Conservation (phyloP, 2,113 vertebrate species). For the Hypanus sabinus region DNA sequence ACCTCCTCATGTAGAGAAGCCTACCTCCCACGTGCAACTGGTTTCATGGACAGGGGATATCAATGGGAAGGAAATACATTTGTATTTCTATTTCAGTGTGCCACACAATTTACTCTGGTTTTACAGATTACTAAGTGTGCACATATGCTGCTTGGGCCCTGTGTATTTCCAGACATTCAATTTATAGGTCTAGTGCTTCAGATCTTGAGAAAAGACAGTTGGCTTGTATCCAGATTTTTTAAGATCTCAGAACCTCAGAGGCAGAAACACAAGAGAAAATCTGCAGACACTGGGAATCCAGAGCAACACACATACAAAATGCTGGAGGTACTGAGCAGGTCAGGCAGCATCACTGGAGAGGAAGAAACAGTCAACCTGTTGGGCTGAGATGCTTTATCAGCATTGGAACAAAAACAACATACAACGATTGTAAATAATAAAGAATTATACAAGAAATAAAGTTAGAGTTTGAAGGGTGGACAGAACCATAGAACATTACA, state of each 20-base stretch:
- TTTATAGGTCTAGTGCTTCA: not conserved
- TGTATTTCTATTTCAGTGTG: not conserved
- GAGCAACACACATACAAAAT: no score
- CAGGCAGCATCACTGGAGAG: no score
- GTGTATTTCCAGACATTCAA: not conserved
- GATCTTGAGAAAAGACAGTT: not conserved
- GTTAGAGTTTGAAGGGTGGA: no score
- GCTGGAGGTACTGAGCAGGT: no score
- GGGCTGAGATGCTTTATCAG: no score
- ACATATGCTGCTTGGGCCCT: not conserved
- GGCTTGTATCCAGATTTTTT: not conserved
- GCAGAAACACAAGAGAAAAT: no score
- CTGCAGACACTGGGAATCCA: no score
- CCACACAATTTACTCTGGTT: not conserved
- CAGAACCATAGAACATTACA: no score
- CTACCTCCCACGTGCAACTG: not conserved
- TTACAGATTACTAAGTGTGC: slow-evolving; percentile 14
- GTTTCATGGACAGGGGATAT: not conserved
- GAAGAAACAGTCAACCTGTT: no score
- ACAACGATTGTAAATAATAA: no score
- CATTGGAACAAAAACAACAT: no score
- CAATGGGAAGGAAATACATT: not conserved
- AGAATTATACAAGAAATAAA: no score
- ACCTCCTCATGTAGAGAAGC: slow-evolving; percentile 5
- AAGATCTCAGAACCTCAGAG: not conserved